A percentile compares a stretch with the other conserved stretches of the same genome.
These are phyloP conservation scores for Crotalus horridus DNA, from an alignment of 2,113 vertebrate species.

Conservation along the genomic window DNA sequence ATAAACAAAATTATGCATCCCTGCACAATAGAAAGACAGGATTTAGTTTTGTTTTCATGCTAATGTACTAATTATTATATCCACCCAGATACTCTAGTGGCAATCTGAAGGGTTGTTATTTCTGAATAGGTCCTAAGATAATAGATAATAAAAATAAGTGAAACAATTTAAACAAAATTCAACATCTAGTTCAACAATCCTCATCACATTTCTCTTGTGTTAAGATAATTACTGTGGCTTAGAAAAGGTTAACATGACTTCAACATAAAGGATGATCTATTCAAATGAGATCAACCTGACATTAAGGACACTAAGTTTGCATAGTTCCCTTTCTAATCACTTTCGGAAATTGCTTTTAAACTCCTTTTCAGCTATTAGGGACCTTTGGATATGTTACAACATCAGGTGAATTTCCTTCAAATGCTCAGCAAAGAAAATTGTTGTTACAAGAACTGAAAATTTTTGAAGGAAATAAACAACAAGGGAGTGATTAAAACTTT, in stretches of 20 bases:
- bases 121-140: neutral
- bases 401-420: neutral
- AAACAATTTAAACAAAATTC: neutral
- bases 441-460: neutral
- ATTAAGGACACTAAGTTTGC: neutral
- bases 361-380: neutral
- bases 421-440: neutral
- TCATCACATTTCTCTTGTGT: neutral
- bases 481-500: neutral
- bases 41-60: neutral
- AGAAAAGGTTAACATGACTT: conserved; percentile 7
- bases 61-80: neutral
- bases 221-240: neutral
- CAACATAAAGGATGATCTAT: neutral
- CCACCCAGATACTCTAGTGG: neutral
- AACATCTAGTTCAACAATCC: neutral
- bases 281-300: neutral
- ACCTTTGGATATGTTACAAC: neutral
- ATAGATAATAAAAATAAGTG: neutral
- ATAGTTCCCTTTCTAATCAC: neutral
- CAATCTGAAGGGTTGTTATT: neutral
- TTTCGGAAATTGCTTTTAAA: neutral
- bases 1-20: neutral
- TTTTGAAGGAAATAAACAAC: neutral
- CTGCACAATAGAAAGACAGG: neutral